A percentile compares a stretch with the other conserved stretches of the same genome.
These are phyloP conservation scores for Eleutherodactylus coqui DNA, from an alignment of 2,797 vertebrate genomes.

Conservation along the genomic window DNA sequence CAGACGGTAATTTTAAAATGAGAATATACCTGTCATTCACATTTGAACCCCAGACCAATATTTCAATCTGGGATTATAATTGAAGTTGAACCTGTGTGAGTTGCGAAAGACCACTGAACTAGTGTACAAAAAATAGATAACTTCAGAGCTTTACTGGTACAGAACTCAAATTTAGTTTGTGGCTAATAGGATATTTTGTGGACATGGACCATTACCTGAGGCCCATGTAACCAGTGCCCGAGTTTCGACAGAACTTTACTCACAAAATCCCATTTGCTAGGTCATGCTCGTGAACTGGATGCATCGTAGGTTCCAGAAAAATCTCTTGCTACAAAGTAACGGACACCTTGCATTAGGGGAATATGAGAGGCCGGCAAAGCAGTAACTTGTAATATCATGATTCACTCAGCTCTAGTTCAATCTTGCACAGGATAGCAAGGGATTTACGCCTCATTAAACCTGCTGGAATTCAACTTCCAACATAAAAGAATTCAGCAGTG, in stretches of 20 bases:
- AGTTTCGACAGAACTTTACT: not conserved
- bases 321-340: not conserved
- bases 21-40: too few species aligned
- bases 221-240: not conserved
- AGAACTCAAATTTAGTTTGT: not conserved
- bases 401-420: constrained; percentile 42
- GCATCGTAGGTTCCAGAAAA: constrained; percentile 14
- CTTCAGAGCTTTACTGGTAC: not conserved
- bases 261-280: not conserved
- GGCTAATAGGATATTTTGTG: not conserved
- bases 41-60: not conserved
- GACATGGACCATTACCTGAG: not conserved
- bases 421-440: constrained; percentile 26
- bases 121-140: not conserved
- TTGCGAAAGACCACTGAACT: not conserved
- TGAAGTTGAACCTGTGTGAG: not conserved
- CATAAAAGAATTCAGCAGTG: constrained; percentile 28
- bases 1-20: too few species aligned
- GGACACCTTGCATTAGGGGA: constrained; percentile 43
- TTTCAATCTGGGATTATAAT: not conserved
- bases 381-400: constrained; percentile 33
- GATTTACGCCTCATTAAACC: constrained; percentile 48
- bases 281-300: not conserved
- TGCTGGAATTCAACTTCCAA: constrained; percentile 32
- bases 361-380: constrained; percentile 38